Evolutionary conservation across 2,888 invertebrate genomes (phyloP).

Genomic region (Apantesis nais): DNA sequence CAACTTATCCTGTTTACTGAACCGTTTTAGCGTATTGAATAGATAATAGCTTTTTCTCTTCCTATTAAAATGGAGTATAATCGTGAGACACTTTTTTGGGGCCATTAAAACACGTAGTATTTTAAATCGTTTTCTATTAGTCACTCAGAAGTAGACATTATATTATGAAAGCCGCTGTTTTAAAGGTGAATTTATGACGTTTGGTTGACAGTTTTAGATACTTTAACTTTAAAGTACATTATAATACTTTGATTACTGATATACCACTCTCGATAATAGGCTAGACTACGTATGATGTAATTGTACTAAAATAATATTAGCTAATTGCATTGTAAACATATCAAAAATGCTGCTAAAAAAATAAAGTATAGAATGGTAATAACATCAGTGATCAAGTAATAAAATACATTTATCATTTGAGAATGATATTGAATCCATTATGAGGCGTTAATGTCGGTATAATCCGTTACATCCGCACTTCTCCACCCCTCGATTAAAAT

Average conservation of each 20-base stretch:
- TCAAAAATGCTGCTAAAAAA: slow-evolving; percentile 5
- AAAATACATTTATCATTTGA: slow-evolving; percentile 42
- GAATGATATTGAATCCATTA: slow-evolving; percentile 60
- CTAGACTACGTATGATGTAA: slow-evolving; percentile 2
- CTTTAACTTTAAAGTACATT: slow-evolving; percentile 29
- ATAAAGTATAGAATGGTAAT: slow-evolving; percentile 30
- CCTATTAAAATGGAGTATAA: slow-evolving; percentile 58
- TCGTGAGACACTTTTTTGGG: slow-evolving; percentile 64
- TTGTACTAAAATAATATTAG: slow-evolving; percentile 13
- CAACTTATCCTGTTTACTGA: slow-evolving; percentile 51
- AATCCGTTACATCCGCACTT: slow-evolving; percentile 74
- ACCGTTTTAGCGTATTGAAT: slow-evolving; percentile 58
- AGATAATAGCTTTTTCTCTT: slow-evolving; percentile 58
- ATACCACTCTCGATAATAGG: neutral
- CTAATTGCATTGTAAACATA: neutral
- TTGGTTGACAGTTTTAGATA: slow-evolving; percentile 30
- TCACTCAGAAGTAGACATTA: slow-evolving; percentile 52
- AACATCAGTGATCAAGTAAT: slow-evolving; percentile 28
- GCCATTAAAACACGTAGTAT: slow-evolving; percentile 66
- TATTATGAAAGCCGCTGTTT: slow-evolving; percentile 55
- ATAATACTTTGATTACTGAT: slow-evolving; percentile 21
- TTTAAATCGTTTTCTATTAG: slow-evolving; percentile 51
- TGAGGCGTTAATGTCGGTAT: slow-evolving; percentile 67
- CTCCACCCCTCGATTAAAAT: slow-evolving; percentile 68
- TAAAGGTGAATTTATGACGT: slow-evolving; percentile 47